A percentile compares a stretch with the other conserved stretches of the same genome.
These are phyloP conservation scores for Tetropium fuscum DNA, from an alignment of 2,888 invertebrate genomes.

Conservation along the genomic window DNA sequence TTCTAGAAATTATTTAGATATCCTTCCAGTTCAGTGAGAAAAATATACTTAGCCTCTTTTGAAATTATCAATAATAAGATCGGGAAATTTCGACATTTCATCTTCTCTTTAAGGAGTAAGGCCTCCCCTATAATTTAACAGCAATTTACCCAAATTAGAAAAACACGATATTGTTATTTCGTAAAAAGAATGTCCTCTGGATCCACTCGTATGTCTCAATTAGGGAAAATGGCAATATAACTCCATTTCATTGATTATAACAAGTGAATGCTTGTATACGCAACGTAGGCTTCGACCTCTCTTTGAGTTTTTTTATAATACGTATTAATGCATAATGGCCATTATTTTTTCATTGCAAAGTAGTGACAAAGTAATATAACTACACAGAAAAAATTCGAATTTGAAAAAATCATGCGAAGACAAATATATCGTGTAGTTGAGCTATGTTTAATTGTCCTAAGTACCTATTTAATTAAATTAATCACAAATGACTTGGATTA, in stretches of 20 bases:
- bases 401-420: neutral
- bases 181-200: conserved; percentile 4
- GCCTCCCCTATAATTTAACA: neutral
- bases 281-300: neutral
- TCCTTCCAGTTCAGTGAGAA: no score
- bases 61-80: neutral
- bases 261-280: neutral
- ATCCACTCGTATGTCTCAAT: conserved; percentile 1
- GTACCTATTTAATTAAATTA: no score
- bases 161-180: conserved; percentile 2
- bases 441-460: no score
- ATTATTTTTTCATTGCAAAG: neutral
- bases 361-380: no score
- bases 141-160: neutral
- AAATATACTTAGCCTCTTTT: no score
- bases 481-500: no score
- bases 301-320: neutral
- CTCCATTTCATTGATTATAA: conserved; percentile 10
- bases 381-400: no score
- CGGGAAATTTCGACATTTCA: neutral
- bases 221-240: neutral
- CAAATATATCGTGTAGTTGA: no score
- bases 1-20: no score
- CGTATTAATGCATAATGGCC: neutral
- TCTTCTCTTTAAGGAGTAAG: neutral